Conservation (phyloP, 2,113 vertebrate genomes). For the Lophotis ruficrista region DNA sequence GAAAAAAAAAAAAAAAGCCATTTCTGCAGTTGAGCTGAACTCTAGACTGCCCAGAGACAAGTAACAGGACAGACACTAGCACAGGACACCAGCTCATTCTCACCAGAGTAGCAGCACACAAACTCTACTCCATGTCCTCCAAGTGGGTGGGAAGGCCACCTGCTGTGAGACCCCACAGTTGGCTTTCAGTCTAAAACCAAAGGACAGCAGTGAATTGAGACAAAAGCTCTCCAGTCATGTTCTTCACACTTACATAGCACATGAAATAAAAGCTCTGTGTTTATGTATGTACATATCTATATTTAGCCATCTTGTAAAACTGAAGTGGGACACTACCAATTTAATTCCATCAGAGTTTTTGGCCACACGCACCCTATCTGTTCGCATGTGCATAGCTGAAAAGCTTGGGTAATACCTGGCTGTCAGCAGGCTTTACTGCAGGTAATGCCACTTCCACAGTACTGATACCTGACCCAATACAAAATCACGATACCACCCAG, state of each 20-base stretch:
- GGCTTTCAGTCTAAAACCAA: not conserved
- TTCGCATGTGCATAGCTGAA: constrained; percentile 6
- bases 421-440: constrained; percentile 13
- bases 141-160: not conserved
- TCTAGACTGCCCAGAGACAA: not conserved
- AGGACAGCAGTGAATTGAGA: not conserved
- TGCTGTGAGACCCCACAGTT: not conserved
- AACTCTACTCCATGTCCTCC: not conserved
- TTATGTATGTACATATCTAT: not conserved
- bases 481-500: not conserved
- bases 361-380: not conserved
- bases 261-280: not conserved
- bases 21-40: not conserved
- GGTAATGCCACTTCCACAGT: not conserved
- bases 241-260: not conserved
- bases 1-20: not conserved
- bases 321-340: not conserved
- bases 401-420: constrained; percentile 3
- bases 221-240: not conserved
- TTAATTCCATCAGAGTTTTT: constrained; percentile 11
- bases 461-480: not conserved
- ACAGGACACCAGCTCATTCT: not conserved
- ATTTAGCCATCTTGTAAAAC: constrained; percentile 1
- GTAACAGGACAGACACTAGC: not conserved
- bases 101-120: not conserved